Base-by-base conservation (phyloP, 2,888 invertebrate genomes). In the Odontomyia ornata region DNA sequence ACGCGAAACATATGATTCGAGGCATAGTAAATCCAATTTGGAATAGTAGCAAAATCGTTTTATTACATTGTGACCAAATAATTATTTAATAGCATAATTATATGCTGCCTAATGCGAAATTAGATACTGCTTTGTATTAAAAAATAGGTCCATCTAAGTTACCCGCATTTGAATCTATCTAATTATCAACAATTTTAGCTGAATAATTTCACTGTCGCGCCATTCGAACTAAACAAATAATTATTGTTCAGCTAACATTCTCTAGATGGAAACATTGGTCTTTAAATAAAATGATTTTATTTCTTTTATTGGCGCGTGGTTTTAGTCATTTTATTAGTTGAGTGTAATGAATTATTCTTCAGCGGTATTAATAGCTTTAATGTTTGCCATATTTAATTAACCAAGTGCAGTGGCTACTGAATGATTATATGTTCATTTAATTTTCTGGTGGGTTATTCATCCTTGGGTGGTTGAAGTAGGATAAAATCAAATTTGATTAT, bases 361-460 rank as follows among this genome's bases (percentile, higher is more conserved):
- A 36, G 11, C 46, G 67, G 67, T 46, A 46, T 46, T 67, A 23
- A 46, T 43, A 27, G 46, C 43, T 67, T 67, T 67, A 23, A 67
- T 67, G 67, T 46, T 67, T 64, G 64, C 18, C 30, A 28, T 64
- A 64, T 64, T 64, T 64, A 64, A 52, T 52, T 52, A 52, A 52
- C n/a, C 52, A 52, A 52, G 15, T 52, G 52, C 52, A 52, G 36
- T 36, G 9, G 36, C 52, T 18, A 18, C 52, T 9, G 13, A 52
- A 43, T 43, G 7, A 43, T 43, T 43, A 9, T 43, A n/a, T n/a
- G n/a, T n/a, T n/a, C 43, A 13, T 7, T 43, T 52, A 15, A 18
- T 13, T 13, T 4, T 36, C 13, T 52, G 52, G 52, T 52, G 3
- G 18, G 5, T 52, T 52, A 15, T 13, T 52, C 36, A 36, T 36